phyloP scores from a whole-genome alignment of 2,113 vertebrate genomes.

The Clarias magur region DNA sequence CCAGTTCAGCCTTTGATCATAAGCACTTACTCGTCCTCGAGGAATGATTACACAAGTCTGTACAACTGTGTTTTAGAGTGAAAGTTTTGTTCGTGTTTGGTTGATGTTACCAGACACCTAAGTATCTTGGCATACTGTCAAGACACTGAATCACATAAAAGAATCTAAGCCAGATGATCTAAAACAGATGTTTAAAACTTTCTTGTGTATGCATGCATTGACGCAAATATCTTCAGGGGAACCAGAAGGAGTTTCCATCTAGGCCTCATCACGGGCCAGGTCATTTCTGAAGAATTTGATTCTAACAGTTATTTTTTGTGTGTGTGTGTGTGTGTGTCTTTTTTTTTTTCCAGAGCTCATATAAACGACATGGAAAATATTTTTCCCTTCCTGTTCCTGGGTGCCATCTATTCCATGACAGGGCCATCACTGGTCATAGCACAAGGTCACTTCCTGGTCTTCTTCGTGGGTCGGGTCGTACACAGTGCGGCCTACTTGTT shows the following conservation, averaged over 20 bases:
- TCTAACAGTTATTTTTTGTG: background rate
- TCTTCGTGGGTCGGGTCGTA: constrained; percentile 78
- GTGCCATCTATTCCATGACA: constrained; percentile 84
- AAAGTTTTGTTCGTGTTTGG: constrained; percentile 26
- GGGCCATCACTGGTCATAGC: constrained; percentile 78
- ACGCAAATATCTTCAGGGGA: background rate
- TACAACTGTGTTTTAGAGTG: background rate
- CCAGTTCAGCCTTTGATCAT: background rate
- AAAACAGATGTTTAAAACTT: constrained; percentile 40
- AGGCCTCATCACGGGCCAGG: background rate
- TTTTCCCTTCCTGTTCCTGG: constrained; percentile 92
- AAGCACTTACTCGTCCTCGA: background rate
- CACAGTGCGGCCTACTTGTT: constrained; percentile 87
- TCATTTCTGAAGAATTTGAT: background rate
- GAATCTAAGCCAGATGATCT: constrained; percentile 25
- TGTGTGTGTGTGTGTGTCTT: background rate
- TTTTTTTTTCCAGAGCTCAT: constrained; percentile 78
- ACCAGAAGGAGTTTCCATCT: background rate
- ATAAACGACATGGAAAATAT: constrained; percentile 93
- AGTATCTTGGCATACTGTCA: constrained; percentile 31
- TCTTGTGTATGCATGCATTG: constrained; percentile 9
- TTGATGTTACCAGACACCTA: background rate
- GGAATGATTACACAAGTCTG: background rate
- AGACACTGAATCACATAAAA: constrained; percentile 26
- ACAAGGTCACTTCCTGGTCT: constrained; percentile 83